Evolutionary conservation across 1,140 invertebrate genomes (phyloP), one percentile per base, ranked within the genome.

Genomic region (Lamellibrachia luymesi): DNA sequence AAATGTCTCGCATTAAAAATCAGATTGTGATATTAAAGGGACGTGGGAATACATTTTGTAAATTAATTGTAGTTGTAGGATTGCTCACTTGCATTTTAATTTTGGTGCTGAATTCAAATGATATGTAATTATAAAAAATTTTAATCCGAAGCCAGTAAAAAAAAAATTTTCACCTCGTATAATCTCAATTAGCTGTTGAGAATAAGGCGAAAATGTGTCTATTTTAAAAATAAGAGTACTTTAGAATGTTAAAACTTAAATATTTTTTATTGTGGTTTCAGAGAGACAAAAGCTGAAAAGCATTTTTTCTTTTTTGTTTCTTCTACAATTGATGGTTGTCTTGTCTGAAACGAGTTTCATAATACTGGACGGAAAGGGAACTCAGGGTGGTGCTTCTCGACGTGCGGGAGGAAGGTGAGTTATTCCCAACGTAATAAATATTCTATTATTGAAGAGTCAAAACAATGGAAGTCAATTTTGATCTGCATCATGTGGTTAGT

Each of bases 331-430:
- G 64, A 80, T 80, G 64, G 56, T 92, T 27, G 64, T 80, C 64
- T 80, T 17, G 64, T 80, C 64, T 80, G 64, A 80, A 80, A 80
- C 64, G 64, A 80, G 64, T 91, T 92, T 91, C 95, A 95, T 95
- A 95, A 96, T 96, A 95, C 96, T 96, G 98, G 98, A 98, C 98
- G 98, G 98, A 98, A 98, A 98, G 97, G 98, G 97, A 98, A 98
- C 97, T 98, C 97, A 98, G 98, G 98, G 98, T 98, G 98, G 98
- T 98, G 98, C 98, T 98, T 98, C 98, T 98, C 98, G 98, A 98
- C 98, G 98, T 98, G 98, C 98, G 97, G 98, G 98, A 98, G 98
- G 98, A 98, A 98, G 98, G 97, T 97, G 97, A 97, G 97, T 38
- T 50, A 25, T 22, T 25, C 56, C 50, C 25, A 80, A 38, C 10